A percentile compares a stretch with the other conserved stretches of the same genome.
Evolutionary conservation across 2,888 invertebrate genomes (phyloP).

Genomic region (Mimas tiliae): DNA sequence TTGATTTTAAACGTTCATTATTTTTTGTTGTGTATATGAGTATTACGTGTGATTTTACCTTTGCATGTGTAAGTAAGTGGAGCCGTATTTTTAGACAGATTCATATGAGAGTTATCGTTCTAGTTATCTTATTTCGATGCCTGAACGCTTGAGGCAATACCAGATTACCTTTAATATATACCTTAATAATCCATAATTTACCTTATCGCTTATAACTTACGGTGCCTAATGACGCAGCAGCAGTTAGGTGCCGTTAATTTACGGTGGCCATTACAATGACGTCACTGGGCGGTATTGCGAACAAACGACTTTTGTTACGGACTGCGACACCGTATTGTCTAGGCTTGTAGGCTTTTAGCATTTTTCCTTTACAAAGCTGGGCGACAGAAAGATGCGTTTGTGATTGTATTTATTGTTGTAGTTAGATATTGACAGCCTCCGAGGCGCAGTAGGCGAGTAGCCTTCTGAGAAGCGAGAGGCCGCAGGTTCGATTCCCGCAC

Average conservation of each 20-base stretch:
- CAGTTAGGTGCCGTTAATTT: slow-evolving; percentile 54
- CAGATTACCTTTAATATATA: neutral
- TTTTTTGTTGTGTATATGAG: too few relatives aligned
- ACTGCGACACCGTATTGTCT: slow-evolving; percentile 51
- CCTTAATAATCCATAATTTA: slow-evolving; percentile 17
- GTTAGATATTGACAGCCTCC: neutral
- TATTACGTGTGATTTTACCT: too few relatives aligned
- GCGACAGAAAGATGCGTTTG: neutral
- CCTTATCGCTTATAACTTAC: slow-evolving; percentile 24
- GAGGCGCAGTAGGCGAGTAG: too few relatives aligned
- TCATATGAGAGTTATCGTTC: too few relatives aligned
- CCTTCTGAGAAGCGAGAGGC: too few relatives aligned
- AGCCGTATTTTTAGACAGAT: too few relatives aligned
- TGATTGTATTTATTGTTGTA: neutral
- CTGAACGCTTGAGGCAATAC: neutral
- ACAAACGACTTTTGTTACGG: slow-evolving; percentile 52
- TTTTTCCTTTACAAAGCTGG: slow-evolving; percentile 14
- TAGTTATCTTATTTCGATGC: too few relatives aligned
- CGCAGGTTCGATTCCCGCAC: too few relatives aligned
- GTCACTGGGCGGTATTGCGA: slow-evolving; percentile 46
- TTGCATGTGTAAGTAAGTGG: too few relatives aligned
- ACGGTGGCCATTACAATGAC: slow-evolving; percentile 51
- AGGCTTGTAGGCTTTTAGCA: slow-evolving; percentile 26
- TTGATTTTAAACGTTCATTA: too few relatives aligned
- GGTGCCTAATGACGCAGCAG: slow-evolving; percentile 38